Percentiles rank a stretch among this genome's conserved stretches.
phyloP scores from a whole-genome alignment of 37 sponge, comb jelly and placozoan species.

The Halisarca cf. caerulea region DNA sequence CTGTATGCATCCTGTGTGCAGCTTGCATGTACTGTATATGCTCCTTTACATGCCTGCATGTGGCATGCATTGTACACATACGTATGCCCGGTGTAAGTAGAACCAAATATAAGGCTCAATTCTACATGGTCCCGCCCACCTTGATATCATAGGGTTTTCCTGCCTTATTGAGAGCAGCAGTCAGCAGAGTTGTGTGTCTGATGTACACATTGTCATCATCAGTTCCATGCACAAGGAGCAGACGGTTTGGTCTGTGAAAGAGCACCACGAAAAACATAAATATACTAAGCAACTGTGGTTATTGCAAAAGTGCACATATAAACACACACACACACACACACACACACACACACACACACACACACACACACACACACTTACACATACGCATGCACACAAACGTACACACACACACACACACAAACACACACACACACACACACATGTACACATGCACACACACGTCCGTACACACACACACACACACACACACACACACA shows the following conservation, averaged over 20 bases:
- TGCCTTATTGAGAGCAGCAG: slow-evolving; percentile 42
- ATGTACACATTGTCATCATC: slow-evolving; percentile 93
- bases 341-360: slow-evolving; percentile 27
- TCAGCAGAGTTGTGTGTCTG: slow-evolving; percentile 73
- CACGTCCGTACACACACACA: too few relatives aligned
- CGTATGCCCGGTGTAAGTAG: too few relatives aligned
- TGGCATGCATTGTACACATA: not conserved
- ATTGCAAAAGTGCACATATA: too few relatives aligned
- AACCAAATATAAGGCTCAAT: too few relatives aligned
- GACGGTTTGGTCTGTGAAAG: slow-evolving; percentile 56
- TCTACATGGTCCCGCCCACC: slow-evolving; percentile 33
- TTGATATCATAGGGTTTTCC: slow-evolving; percentile 83
- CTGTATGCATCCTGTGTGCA: not conserved
- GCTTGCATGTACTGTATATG: not conserved
- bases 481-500: too few relatives aligned
- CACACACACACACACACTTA: slow-evolving; percentile 12
- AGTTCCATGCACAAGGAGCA: slow-evolving; percentile 86
- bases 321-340: not conserved
- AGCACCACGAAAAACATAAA: too few relatives aligned
- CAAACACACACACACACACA: too few relatives aligned
- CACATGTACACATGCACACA: not conserved
- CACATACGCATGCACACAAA: too few relatives aligned
- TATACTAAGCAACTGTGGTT: too few relatives aligned
- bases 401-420: not conserved
- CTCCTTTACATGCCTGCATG: too few relatives aligned